Percentiles rank a stretch among this genome's conserved stretches.
phyloP scores from a whole-genome alignment of 92 coral and sea anemone genomes.

The Plumapathes pennacea region DNA sequence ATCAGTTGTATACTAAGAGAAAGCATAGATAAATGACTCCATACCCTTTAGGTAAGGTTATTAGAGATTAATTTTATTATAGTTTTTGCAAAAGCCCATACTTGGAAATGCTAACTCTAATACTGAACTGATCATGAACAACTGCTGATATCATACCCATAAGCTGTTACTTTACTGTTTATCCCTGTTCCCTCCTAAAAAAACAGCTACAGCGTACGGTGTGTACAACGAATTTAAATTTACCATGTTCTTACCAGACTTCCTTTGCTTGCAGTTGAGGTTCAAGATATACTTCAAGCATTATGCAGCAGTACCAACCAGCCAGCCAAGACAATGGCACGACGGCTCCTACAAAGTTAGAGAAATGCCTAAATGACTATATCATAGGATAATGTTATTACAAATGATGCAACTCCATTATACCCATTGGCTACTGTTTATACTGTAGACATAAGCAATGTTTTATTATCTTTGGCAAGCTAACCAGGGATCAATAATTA shows the following conservation, averaged over 20 bases:
- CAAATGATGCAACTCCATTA: constrained; percentile 1
- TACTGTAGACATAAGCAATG: not conserved
- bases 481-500: not conserved
- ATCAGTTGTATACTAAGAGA: constrained; percentile 45
- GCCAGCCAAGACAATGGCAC: constrained; percentile 46
- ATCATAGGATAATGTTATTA: not conserved
- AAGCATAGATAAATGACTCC: constrained; percentile 24
- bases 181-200: too few relatives aligned
- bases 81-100: not conserved
- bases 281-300: constrained; percentile 22
- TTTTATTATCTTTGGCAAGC: constrained; percentile 2
- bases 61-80: constrained; percentile 4
- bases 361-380: constrained; percentile 3
- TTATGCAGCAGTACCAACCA: constrained; percentile 12
- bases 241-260: too few relatives aligned
- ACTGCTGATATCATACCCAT: too few relatives aligned
- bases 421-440: constrained; percentile 4
- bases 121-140: too few relatives aligned
- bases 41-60: constrained; percentile 37
- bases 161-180: too few relatives aligned
- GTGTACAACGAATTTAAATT: too few relatives aligned
- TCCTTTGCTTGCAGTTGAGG: constrained; percentile 17
- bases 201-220: too few relatives aligned
- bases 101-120: not conserved
- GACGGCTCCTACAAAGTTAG: constrained; percentile 16